These are phyloP conservation scores for Bhutanitis thaidina DNA, from an alignment of 2,888 invertebrate genomes.

Conservation along the genomic window DNA sequence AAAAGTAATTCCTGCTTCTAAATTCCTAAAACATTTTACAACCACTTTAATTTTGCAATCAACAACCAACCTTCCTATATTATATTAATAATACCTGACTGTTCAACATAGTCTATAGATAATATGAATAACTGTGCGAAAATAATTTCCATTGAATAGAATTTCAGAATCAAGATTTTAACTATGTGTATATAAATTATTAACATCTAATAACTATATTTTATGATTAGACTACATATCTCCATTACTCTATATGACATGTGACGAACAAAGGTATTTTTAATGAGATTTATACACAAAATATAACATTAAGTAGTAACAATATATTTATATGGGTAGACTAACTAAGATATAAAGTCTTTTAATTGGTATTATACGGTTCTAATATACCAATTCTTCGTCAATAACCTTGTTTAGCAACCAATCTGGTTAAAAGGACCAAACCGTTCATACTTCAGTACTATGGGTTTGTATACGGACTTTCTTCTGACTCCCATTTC, in stretches of 20 bases:
- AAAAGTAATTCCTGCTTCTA: too few relatives aligned
- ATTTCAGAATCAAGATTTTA: background rate
- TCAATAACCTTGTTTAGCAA: background rate
- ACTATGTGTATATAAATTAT: conserved; percentile 3
- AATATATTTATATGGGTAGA: background rate
- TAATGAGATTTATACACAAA: background rate
- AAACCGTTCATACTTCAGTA: conserved; percentile 85
- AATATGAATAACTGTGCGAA: conserved; percentile 3
- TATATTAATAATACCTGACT: conserved; percentile 1
- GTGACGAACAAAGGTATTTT: background rate
- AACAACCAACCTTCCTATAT: background rate
- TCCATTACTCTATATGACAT: background rate
- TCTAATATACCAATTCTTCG: too few relatives aligned
- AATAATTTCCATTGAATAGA: background rate
- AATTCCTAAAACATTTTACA: too few relatives aligned
- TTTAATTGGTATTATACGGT: too few relatives aligned
- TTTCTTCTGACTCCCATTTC: conserved; percentile 94
- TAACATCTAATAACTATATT: background rate
- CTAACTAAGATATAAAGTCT: background rate
- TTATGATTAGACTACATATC: background rate
- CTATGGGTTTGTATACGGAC: conserved; percentile 95
- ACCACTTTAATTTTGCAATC: too few relatives aligned
- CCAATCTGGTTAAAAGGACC: background rate
- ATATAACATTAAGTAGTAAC: conserved; percentile 4
- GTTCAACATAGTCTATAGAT: background rate